Conservation (phyloP, 2,113 vertebrate genomes). For the Chaenogobius annularis region DNA sequence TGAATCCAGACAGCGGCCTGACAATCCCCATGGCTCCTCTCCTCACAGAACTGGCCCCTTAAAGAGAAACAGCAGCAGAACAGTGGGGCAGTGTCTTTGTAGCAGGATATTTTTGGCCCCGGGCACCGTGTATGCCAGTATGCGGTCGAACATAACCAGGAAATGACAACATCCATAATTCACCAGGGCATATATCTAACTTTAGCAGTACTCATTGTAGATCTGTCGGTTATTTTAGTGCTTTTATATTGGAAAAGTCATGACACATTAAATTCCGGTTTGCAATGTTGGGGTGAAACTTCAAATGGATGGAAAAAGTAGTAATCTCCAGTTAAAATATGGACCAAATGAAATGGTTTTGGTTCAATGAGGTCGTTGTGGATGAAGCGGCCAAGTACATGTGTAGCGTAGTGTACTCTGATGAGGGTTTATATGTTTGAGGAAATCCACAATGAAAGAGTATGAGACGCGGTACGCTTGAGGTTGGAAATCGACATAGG, state of each 20-base stretch:
- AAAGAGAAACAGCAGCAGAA: constrained; percentile 56
- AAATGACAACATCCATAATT: constrained; percentile 71
- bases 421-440: constrained; percentile 30
- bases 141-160: constrained; percentile 69
- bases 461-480: constrained; percentile 2
- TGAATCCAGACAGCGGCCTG: background rate
- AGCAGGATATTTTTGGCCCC: constrained; percentile 59
- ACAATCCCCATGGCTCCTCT: constrained; percentile 44
- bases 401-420: constrained; percentile 28
- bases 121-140: constrained; percentile 56
- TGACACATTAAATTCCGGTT: constrained; percentile 47
- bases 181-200: constrained; percentile 50
- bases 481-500: constrained; percentile 6
- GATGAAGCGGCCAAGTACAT: constrained; percentile 30
- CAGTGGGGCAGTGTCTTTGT: constrained; percentile 55
- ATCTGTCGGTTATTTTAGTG: constrained; percentile 48
- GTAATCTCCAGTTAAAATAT: constrained; percentile 50
- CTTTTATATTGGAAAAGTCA: constrained; percentile 52
- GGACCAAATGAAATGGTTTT: constrained; percentile 18
- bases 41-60: constrained; percentile 58
- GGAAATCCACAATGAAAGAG: constrained; percentile 27
- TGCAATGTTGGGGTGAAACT: constrained; percentile 38
- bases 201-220: constrained; percentile 64
- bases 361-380: constrained; percentile 51
- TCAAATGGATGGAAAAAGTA: constrained; percentile 46